phyloP scores from a whole-genome alignment of 2,888 invertebrate species.

The Punctoribates punctum region DNA sequence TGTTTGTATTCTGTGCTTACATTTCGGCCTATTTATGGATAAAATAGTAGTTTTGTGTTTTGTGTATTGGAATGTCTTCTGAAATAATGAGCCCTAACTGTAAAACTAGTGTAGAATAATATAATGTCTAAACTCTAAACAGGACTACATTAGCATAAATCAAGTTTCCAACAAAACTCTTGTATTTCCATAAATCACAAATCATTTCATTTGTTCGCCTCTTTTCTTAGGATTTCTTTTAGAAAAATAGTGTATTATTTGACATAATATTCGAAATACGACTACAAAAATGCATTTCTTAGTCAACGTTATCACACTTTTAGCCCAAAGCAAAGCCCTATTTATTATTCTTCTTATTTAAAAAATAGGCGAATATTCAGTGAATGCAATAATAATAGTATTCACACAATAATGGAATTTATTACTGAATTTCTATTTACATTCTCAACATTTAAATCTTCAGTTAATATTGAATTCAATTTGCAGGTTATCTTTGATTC shows the following conservation, averaged over 20 bases:
- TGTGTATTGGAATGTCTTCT: background rate
- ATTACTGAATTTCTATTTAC: no score
- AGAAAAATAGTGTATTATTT: background rate
- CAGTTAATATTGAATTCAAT: no score
- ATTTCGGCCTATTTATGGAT: background rate
- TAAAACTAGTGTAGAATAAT: background rate
- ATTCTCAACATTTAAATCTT: no score
- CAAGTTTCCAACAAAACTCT: slow-evolving; percentile 15
- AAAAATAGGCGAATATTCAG: background rate
- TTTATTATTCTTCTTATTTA: slow-evolving; percentile 1
- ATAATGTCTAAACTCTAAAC: background rate
- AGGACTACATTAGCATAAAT: slow-evolving; percentile 34
- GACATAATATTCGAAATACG: background rate
- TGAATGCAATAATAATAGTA: background rate
- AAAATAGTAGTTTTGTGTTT: slow-evolving; percentile 3
- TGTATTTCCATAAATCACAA: slow-evolving; percentile 35
- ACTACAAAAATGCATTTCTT: background rate
- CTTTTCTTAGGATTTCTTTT: slow-evolving; percentile 2
- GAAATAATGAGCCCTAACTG: background rate
- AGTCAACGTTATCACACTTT: background rate
- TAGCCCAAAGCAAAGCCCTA: background rate
- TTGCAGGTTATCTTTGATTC: no score
- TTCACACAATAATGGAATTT: background rate
- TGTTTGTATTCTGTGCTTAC: background rate
- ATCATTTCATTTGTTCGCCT: slow-evolving; percentile 19